Base-by-base conservation (phyloP, 1,140 invertebrate species). In the Onthophagus taurus region DNA sequence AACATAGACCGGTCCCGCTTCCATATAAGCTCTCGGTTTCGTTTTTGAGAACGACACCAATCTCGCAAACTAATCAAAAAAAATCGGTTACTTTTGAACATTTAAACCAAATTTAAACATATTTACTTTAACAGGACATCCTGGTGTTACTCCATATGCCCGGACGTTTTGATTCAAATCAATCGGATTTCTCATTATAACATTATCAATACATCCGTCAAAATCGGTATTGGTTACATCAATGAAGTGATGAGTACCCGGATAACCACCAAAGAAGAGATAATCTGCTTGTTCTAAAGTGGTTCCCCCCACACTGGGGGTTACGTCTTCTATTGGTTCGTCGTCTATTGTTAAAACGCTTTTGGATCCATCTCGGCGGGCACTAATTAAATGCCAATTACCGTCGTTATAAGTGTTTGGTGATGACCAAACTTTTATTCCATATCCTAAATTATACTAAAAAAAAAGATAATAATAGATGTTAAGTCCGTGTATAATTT, bases 121-220 rank as follows among this genome's bases (percentile, higher is more conserved):
- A 20, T 29, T 41, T 41, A 41, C 85, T 72, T 85, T 80, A 6
- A 74, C 72, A 23, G 87, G 86, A 67, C 93, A 97, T 17, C 91
- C 90, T 13, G 83, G 78, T 21, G 77, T 76, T 0, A 93, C 81
- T 33, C 88, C 89, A 20, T 82, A 79, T 0, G 84, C 78, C 55
- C 87, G 80, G 2, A 81, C 68, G 50, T 85, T 83, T 45, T 81
- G 75, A 39, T 75, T 84, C 0, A 97, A 69, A 63, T 94, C 85
- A 19, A 90, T 75, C n/a, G 76, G 72, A 5, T 72, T 72, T 0
- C 77, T 74, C 34, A 97, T 81, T 14, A 75, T 70, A 1, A 97
- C 78, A 46, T 86, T 74, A 53, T 89, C 78, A 29, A 99, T 85
- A 60, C 95, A 99, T 3, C 95, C 95, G 56, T 95, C 90, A 63